A percentile compares a stretch with the other conserved stretches of the same genome.
Conservation (phyloP, 2,797 vertebrate species). For the Anomalospiza imberbis region DNA sequence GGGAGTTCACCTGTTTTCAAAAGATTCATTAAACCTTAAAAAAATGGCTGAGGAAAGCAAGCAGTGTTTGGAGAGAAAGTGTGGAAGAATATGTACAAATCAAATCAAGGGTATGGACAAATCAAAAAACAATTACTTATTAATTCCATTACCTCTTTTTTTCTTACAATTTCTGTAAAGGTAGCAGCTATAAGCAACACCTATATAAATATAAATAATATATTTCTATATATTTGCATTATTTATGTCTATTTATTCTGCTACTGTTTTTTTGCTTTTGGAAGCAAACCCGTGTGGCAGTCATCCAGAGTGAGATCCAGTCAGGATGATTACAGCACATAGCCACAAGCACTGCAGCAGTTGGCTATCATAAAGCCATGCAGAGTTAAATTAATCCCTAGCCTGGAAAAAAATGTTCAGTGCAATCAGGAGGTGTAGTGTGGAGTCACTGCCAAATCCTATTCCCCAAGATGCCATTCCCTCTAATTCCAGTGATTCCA, state of each 20-base stretch:
- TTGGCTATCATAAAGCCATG: not conserved
- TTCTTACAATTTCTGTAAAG: not conserved
- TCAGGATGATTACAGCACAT: not conserved
- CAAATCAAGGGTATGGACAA: not conserved
- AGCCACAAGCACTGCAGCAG: not conserved
- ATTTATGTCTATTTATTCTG: not conserved
- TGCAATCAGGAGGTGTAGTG: not conserved
- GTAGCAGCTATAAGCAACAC: not conserved
- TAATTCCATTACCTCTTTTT: not conserved
- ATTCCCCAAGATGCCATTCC: not conserved
- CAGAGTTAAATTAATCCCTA: constrained; percentile 21
- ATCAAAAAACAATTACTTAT: not conserved
- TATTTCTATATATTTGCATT: not conserved
- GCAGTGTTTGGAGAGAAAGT: not conserved
- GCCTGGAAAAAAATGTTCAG: not conserved
- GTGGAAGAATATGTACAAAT: not conserved
- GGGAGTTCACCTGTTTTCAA: not conserved
- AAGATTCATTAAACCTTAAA: not conserved
- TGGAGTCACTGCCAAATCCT: not conserved
- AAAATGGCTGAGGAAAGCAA: not conserved
- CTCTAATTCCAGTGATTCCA: not conserved
- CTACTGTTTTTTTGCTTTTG: not conserved
- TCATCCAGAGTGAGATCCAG: not conserved
- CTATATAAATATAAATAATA: not conserved
- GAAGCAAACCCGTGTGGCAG: not conserved